Conservation (phyloP, 37 sponge, comb jelly and placozoan species). For the Spongilla lacustris region DNA sequence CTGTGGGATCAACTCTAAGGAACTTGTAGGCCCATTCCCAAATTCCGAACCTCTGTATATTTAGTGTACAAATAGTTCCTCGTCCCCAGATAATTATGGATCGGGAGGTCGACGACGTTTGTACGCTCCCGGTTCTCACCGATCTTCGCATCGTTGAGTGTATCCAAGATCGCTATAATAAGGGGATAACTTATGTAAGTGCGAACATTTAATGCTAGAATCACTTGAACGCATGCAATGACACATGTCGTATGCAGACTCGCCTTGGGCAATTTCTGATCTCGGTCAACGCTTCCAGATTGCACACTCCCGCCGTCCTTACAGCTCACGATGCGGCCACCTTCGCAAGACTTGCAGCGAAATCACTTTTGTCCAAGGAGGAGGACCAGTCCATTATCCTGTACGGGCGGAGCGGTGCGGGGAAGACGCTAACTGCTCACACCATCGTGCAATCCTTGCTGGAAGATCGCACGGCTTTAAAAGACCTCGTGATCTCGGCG, state of each 20-base stretch:
- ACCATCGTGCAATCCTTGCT: not conserved
- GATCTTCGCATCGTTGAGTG: not conserved
- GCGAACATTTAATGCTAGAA: not conserved
- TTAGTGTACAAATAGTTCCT: too few species aligned
- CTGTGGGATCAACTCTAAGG: not conserved
- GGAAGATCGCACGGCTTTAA: not conserved
- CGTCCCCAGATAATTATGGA: not conserved
- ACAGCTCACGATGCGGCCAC: not conserved
- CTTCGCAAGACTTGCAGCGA: not conserved
- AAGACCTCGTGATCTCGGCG: not conserved
- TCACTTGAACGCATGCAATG: not conserved
- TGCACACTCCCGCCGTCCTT: not conserved
- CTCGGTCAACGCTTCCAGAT: not conserved
- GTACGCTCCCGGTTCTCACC: not conserved
- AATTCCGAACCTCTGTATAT: too few species aligned
- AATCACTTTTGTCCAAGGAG: not conserved
- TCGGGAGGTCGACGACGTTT: not conserved
- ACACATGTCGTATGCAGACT: not conserved
- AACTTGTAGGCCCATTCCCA: not conserved
- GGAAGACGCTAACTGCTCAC: not conserved
- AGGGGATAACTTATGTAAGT: not conserved
- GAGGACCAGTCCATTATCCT: slow-evolving; percentile 38
- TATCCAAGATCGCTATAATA: not conserved
- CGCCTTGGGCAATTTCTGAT: not conserved
- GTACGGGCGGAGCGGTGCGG: slow-evolving; percentile 6